Conservation (phyloP, 1,140 invertebrate genomes). For the Drosophila kohkoa region DNA sequence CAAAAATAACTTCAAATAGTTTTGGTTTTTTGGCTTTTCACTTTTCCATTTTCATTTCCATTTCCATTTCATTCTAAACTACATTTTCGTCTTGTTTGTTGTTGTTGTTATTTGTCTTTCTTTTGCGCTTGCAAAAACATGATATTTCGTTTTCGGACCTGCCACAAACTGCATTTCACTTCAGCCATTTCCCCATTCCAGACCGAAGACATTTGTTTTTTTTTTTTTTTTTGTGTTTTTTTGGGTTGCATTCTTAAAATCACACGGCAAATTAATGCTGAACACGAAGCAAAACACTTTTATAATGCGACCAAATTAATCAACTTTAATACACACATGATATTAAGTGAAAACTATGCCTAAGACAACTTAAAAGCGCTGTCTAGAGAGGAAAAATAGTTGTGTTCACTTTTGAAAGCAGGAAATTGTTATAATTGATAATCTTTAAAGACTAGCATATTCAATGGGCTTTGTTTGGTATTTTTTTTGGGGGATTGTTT, state of each 20-base stretch:
- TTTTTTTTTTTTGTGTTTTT: constrained; percentile 21
- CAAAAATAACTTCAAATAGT: constrained; percentile 81
- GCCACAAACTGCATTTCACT: constrained; percentile 54
- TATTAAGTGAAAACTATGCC: constrained; percentile 37
- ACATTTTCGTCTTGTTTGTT: background rate
- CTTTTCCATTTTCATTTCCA: constrained; percentile 12
- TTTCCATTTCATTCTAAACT: constrained; percentile 1
- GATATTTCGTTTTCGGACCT: constrained; percentile 55
- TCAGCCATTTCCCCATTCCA: constrained; percentile 45
- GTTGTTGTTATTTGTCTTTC: background rate
- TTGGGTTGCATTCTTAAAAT: constrained; percentile 57
- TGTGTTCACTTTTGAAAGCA: background rate
- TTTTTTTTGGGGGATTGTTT: background rate
- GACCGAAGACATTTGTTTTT: constrained; percentile 13
- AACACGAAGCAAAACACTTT: constrained; percentile 72
- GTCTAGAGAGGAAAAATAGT: background rate
- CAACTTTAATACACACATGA: constrained; percentile 58
- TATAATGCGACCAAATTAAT: constrained; percentile 68
- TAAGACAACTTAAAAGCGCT: constrained; percentile 22
- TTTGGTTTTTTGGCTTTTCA: constrained; percentile 33
- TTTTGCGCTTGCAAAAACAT: constrained; percentile 37
- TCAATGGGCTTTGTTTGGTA: background rate
- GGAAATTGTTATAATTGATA: background rate
- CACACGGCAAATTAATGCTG: constrained; percentile 73
- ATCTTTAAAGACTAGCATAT: background rate